Conservation (phyloP, 2,113 vertebrate species). For the Sigmodon hispidus region DNA sequence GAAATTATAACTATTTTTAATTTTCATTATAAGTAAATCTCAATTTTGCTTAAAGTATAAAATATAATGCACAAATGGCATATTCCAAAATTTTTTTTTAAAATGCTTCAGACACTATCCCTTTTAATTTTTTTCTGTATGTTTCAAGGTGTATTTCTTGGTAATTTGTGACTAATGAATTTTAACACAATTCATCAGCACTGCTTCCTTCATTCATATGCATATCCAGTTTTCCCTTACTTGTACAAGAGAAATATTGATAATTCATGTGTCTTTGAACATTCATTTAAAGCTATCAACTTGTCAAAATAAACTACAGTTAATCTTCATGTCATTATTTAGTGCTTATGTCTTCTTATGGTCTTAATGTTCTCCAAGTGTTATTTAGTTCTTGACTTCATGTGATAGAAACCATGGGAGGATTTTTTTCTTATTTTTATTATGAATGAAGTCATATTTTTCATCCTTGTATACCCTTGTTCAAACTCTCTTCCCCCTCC, state of each 20-base stretch:
- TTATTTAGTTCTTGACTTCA: background rate
- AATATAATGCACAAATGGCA: background rate
- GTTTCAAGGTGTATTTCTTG: background rate
- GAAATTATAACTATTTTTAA: background rate
- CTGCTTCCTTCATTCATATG: background rate
- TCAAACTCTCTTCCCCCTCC: too few species aligned
- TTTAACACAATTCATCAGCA: background rate
- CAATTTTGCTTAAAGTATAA: constrained; percentile 14
- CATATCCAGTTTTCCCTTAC: background rate
- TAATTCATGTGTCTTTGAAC: constrained; percentile 11
- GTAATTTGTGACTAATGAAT: background rate
- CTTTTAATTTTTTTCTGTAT: background rate
- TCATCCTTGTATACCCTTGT: too few species aligned
- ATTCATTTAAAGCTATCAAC: constrained; percentile 26
- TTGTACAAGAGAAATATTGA: background rate
- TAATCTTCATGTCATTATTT: constrained; percentile 48
- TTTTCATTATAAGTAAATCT: background rate
- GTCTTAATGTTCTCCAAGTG: background rate
- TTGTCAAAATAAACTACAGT: constrained; percentile 47
- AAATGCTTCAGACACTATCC: background rate
- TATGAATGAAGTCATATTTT: too few species aligned
- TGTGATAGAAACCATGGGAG: background rate
- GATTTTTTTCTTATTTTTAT: too few species aligned
- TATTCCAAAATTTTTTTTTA: background rate
- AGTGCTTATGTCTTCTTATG: background rate